Conservation (phyloP, 2,113 vertebrate genomes). For the Heterochromis multidens region DNA sequence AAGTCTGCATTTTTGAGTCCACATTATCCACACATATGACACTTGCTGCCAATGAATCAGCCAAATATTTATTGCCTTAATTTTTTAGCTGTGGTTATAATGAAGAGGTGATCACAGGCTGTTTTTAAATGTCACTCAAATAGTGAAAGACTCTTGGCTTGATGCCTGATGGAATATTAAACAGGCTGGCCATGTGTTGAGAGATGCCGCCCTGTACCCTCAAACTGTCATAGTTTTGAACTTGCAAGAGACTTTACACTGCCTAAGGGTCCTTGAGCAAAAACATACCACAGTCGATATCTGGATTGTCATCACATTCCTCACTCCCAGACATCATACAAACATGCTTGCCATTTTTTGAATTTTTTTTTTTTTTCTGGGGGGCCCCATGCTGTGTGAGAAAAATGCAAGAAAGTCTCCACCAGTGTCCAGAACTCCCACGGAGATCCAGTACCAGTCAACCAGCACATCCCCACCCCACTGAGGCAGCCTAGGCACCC, state of each 20-base stretch:
- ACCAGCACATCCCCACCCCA: too few relatives aligned
- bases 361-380: too few relatives aligned
- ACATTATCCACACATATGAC: too few relatives aligned
- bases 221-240: conserved; percentile 18
- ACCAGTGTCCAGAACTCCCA: too few relatives aligned
- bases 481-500: too few relatives aligned
- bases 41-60: background rate
- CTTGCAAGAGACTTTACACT: background rate
- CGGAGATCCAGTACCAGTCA: too few relatives aligned
- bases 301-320: background rate
- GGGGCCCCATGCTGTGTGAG: too few relatives aligned
- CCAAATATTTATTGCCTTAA: background rate
- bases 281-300: background rate
- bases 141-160: background rate
- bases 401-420: too few relatives aligned
- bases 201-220: background rate
- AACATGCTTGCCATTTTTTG: background rate
- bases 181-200: background rate
- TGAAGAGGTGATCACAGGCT: conserved; percentile 4
- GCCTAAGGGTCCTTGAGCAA: background rate
- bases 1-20: too few relatives aligned
- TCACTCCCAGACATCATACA: background rate
- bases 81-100: background rate
- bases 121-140: conserved; percentile 19
- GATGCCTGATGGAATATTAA: background rate